Evolutionary conservation across 1,140 invertebrate species (phyloP).

Genomic region (Polyergus mexicanus): DNA sequence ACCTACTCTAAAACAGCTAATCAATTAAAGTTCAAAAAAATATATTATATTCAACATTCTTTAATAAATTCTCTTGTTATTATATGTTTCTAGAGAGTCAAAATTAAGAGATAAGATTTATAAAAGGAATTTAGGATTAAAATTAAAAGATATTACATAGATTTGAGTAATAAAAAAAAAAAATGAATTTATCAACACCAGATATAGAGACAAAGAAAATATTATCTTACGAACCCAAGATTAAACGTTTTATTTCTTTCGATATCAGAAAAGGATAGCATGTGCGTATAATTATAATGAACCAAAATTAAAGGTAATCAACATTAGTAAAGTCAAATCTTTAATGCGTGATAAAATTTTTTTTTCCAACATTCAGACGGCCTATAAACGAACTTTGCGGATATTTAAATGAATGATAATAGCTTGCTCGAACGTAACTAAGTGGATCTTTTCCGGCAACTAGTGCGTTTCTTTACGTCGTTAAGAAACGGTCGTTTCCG

Average conservation of each 20-base stretch:
- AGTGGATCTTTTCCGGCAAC: constrained; percentile 10
- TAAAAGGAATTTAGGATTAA: not conserved
- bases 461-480: constrained; percentile 43
- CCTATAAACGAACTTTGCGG: constrained; percentile 8
- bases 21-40: not conserved
- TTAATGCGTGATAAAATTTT: not conserved
- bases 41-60: not conserved
- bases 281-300: not conserved
- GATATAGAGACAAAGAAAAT: not conserved
- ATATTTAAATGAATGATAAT: constrained; percentile 57
- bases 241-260: not conserved
- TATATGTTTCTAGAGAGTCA: not conserved
- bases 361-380: not conserved
- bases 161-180: not conserved
- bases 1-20: not conserved
- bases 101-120: not conserved
- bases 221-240: not conserved
- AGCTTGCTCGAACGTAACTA: constrained; percentile 6
- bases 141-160: not conserved
- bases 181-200: no score
- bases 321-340: not conserved
- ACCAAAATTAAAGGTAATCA: not conserved
- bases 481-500: constrained; percentile 36
- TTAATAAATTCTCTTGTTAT: not conserved
- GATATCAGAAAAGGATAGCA: not conserved